Evolutionary conservation across 2,113 vertebrate species (phyloP), one percentile per base, ranked within the genome.

Genomic region (Empidonax alnorum): DNA sequence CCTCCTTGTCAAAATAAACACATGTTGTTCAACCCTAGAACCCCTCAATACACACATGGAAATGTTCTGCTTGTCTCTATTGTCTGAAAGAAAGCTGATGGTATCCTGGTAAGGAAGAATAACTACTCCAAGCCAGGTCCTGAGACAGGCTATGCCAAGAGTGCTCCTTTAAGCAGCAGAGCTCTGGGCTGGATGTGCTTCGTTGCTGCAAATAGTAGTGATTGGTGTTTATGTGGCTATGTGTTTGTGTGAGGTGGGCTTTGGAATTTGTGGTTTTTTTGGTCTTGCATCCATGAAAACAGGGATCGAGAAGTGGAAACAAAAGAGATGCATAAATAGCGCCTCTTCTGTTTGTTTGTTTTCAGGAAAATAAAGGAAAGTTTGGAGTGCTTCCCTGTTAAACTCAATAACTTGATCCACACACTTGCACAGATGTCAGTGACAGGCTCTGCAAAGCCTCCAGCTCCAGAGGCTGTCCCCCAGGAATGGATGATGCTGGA

Each of bases 291-390:
- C n/a, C 42, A 3, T 83, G 42, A 93, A 71, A 84, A 20, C 24
- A 46, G 41, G 25, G 35, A 55, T 59, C 14, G 66, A 73, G 37
- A 44, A 81, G 22, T 15, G 17, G 33, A 52, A 88, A 25, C 7
- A 28, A 76, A 78, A 21, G 10, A 50, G 39, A 37, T n/a, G 10
- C 10, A 8, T 71, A 31, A 87, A 37, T 33, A 83, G 0, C 0
- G 0, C 10, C 44, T 75, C 31, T 78, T 95, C 31, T 95, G 19
- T 94, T 77, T 59, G 15, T 82, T 96, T 61, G 1, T 93, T 82
- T 84, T 61, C 93, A 99, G 99, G 97, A 99, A 99, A 96, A 99
- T 99, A 95, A 98, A 98, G 90, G 98, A 99, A 90, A 99, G 99
- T 94, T 97, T 99, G 96, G 98, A 97, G 84, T 98, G 98, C 62